phyloP scores from a whole-genome alignment of 2,797 vertebrate species.

The Anguilla anguilla region DNA sequence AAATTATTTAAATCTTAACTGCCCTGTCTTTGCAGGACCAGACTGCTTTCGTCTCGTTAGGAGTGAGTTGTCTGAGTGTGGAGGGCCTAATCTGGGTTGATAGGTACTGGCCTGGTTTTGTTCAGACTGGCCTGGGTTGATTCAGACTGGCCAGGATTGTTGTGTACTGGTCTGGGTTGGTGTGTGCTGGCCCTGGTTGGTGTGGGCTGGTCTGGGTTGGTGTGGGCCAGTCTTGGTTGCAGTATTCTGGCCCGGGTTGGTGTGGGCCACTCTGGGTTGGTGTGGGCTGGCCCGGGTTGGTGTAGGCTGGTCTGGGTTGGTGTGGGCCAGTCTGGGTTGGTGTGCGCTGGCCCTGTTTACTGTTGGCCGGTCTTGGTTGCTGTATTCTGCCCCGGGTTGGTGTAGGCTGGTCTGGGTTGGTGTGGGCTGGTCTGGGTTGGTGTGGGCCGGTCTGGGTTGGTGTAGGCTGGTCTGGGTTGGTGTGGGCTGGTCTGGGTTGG shows the following conservation, averaged over 20 bases:
- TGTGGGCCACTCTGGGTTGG: background rate
- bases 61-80: background rate
- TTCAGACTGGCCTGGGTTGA: too few species aligned
- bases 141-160: too few species aligned
- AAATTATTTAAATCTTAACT: background rate
- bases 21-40: background rate
- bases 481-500: background rate
- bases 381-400: background rate
- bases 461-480: too few species aligned
- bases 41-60: background rate
- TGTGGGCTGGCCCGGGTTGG: background rate
- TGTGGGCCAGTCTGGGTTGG: slow-evolving; percentile 1
- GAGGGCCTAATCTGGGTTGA: background rate
- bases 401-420: background rate
- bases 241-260: background rate
- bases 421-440: background rate
- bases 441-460: too few species aligned
- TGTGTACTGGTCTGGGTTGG: background rate
- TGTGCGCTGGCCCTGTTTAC: background rate
- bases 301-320: too few species aligned
- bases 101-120: background rate
- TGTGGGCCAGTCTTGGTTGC: background rate
- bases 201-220: background rate
- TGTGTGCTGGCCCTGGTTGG: background rate
- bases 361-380: background rate